Percentiles rank a stretch among this genome's conserved stretches.
phyloP scores from a whole-genome alignment of 2,888 invertebrate genomes.

The Drosophila hamatofila region DNA sequence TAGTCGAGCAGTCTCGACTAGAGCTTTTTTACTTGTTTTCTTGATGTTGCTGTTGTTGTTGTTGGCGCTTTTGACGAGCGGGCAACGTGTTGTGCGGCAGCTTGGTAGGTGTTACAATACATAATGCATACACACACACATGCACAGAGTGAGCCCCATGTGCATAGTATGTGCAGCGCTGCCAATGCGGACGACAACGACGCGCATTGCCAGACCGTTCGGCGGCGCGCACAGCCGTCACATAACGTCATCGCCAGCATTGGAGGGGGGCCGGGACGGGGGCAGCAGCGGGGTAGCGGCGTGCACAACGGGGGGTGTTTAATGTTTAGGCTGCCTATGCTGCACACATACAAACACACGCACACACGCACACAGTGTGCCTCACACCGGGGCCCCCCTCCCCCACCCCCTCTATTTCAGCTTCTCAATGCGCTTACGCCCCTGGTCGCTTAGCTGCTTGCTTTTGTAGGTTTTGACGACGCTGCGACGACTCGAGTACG shows the following conservation, averaged over 20 bases:
- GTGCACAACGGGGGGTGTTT: slow-evolving; percentile 18
- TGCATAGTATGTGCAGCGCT: slow-evolving; percentile 33
- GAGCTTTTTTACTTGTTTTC: not conserved
- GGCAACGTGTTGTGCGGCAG: slow-evolving; percentile 59
- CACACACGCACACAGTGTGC: not conserved
- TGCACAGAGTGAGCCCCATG: slow-evolving; percentile 17
- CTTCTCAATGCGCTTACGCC: slow-evolving; percentile 3
- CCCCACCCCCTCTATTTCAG: too few relatives aligned
- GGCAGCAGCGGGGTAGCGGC: slow-evolving; percentile 18
- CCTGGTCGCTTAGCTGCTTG: slow-evolving; percentile 24
- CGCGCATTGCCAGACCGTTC: slow-evolving; percentile 71
- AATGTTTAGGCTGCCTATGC: slow-evolving; percentile 15
- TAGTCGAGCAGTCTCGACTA: too few relatives aligned
- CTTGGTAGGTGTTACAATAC: slow-evolving; percentile 75
- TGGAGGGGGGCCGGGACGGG: slow-evolving; percentile 9
- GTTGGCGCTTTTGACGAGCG: slow-evolving; percentile 63
- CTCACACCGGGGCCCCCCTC: not conserved
- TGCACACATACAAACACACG: slow-evolving; percentile 1
- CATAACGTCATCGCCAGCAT: slow-evolving; percentile 68
- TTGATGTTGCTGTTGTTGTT: slow-evolving; percentile 45
- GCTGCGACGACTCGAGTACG: slow-evolving; percentile 55
- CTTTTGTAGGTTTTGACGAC: slow-evolving; percentile 36
- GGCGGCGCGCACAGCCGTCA: slow-evolving; percentile 64
- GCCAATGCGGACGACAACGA: slow-evolving; percentile 31
- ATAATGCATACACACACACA: slow-evolving; percentile 47